These are phyloP conservation scores for Spermophilus dauricus DNA, from an alignment of 2,113 vertebrate species.

Conservation along the genomic window DNA sequence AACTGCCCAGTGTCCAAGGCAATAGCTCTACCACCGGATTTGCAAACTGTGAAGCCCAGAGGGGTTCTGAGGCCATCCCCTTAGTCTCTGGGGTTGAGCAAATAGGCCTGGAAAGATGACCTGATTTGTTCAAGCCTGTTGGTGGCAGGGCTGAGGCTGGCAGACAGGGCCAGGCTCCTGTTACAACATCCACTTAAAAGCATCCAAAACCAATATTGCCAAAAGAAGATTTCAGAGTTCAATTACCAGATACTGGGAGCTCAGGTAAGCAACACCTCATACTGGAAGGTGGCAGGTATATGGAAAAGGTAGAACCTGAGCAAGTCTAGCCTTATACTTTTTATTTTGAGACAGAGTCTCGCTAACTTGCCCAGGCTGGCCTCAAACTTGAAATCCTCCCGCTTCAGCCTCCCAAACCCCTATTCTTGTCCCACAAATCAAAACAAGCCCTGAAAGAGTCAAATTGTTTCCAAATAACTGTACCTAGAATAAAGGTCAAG, in stretches of 20 bases:
- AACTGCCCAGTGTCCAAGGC: not conserved
- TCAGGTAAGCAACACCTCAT: not conserved
- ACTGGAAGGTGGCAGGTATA: not conserved
- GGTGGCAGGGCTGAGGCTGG: not conserved
- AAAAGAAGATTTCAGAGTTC: not conserved
- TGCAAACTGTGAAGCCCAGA: not conserved
- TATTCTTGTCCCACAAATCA: not conserved
- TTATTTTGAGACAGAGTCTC: too few relatives aligned
- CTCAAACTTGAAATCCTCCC: too few relatives aligned
- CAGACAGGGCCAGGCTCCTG: not conserved
- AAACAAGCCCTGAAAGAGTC: not conserved
- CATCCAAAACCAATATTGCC: not conserved
- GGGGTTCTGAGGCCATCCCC: not conserved
- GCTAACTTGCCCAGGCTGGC: too few relatives aligned
- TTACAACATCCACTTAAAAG: not conserved
- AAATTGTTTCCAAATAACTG: conserved; percentile 20
- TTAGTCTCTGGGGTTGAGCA: not conserved
- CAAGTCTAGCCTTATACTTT: not conserved
- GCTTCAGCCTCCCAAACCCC: too few relatives aligned
- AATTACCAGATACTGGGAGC: not conserved
- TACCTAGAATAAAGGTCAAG: not conserved
- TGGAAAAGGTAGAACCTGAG: not conserved
- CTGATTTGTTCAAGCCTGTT: not conserved
- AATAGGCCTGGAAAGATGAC: not conserved
- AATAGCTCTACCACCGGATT: not conserved